Conservation (phyloP, 2,797 vertebrate genomes). For the Macropodus opercularis region DNA sequence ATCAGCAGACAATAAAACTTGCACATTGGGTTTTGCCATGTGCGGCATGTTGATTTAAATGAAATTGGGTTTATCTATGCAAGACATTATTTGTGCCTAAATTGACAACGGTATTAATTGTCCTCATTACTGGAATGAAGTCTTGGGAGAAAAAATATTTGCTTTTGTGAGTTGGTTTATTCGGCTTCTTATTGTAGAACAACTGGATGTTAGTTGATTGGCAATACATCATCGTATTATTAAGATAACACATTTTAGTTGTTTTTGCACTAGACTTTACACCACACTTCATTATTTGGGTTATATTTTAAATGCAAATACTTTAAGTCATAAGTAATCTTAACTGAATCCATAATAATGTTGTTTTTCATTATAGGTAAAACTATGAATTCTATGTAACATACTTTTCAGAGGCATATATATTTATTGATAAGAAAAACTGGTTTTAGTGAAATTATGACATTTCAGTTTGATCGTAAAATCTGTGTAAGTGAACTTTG, state of each 20-base stretch:
- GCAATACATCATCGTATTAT: constrained; percentile 18
- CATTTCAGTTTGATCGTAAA: too few species aligned
- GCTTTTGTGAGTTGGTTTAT: constrained; percentile 18
- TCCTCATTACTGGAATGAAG: constrained; percentile 52
- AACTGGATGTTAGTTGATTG: constrained; percentile 37
- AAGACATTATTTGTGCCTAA: constrained; percentile 57
- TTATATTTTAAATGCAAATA: background rate
- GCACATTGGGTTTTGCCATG: constrained; percentile 62
- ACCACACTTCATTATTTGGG: constrained; percentile 3
- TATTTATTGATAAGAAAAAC: too few species aligned
- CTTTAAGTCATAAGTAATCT: constrained; percentile 7
- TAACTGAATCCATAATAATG: too few species aligned
- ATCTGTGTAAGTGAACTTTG: too few species aligned
- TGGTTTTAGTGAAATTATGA: too few species aligned
- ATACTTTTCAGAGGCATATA: too few species aligned
- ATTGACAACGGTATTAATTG: constrained; percentile 60
- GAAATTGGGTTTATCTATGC: constrained; percentile 64
- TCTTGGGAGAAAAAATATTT: constrained; percentile 50
- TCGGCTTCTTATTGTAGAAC: constrained; percentile 10
- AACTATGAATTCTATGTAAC: too few species aligned
- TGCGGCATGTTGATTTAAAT: constrained; percentile 58
- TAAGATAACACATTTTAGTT: constrained; percentile 1
- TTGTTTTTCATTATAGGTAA: too few species aligned
- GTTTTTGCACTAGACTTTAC: constrained; percentile 6
- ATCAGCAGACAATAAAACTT: constrained; percentile 63